A percentile compares a stretch with the other conserved stretches of the same genome.
phyloP scores from a whole-genome alignment of 2,113 vertebrate genomes.

The Forbesichthys papilliferus region DNA sequence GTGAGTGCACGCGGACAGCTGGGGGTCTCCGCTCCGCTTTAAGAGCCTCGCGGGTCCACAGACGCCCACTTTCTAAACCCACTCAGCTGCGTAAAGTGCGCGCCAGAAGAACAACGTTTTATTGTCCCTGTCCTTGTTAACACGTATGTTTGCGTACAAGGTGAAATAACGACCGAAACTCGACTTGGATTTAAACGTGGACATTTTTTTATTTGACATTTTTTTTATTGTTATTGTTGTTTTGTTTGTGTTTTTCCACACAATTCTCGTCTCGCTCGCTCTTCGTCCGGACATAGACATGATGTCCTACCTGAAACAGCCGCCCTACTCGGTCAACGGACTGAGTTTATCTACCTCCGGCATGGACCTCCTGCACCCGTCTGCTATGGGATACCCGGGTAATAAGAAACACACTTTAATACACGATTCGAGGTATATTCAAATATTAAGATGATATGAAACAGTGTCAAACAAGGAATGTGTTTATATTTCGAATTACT shows the following conservation, averaged over 20 bases:
- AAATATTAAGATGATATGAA: neutral
- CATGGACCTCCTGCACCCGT: constrained; percentile 96
- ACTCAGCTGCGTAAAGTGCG: constrained; percentile 60
- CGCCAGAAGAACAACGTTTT: constrained; percentile 24
- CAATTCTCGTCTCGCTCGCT: constrained; percentile 35
- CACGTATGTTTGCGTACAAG: constrained; percentile 17
- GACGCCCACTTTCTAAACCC: constrained; percentile 68
- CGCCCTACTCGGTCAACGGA: constrained; percentile 97
- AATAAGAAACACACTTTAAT: constrained; percentile 45
- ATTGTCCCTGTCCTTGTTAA: constrained; percentile 19
- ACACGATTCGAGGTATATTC: neutral
- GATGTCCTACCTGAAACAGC: constrained; percentile 99
- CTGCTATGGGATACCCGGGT: constrained; percentile 95
- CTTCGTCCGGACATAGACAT: constrained; percentile 84
- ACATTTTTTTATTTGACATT: constrained; percentile 10
- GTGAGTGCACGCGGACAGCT: constrained; percentile 76
- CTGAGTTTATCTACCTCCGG: constrained; percentile 95
- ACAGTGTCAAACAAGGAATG: neutral
- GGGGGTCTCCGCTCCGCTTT: constrained; percentile 77
- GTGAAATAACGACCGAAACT: constrained; percentile 20
- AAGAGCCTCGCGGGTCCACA: constrained; percentile 71
- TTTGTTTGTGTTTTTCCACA: constrained; percentile 25
- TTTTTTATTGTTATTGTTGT: neutral
- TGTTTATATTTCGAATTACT: neutral
- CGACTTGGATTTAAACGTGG: constrained; percentile 34